Percentiles rank a stretch among this genome's conserved stretches.
phyloP scores from a whole-genome alignment of 2,888 invertebrate genomes.

The Pyrrhia umbra region DNA sequence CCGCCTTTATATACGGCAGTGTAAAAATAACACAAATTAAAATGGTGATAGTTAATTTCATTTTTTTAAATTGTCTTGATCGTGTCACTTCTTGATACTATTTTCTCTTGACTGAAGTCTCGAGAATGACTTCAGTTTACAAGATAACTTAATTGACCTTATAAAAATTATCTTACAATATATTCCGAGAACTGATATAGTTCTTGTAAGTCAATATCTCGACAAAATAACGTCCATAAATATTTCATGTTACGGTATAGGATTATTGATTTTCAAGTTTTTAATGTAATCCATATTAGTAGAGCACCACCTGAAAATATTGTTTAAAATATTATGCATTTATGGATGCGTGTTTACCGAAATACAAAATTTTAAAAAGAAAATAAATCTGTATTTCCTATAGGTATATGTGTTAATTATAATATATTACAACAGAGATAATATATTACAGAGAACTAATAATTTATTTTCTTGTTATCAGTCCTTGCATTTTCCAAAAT shows the following conservation, averaged over 20 bases:
- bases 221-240: conserved; percentile 10
- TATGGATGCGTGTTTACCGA: too few relatives aligned
- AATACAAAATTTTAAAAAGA: too few relatives aligned
- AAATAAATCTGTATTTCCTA: too few relatives aligned
- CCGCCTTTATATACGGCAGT: conserved; percentile 58
- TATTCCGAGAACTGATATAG: conserved; percentile 67
- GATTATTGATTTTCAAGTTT: conserved; percentile 9
- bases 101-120: conserved; percentile 65
- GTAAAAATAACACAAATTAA: conserved; percentile 65
- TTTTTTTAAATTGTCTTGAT: conserved; percentile 55
- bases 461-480: too few relatives aligned
- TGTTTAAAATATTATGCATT: too few relatives aligned
- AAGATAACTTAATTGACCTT: conserved; percentile 72
- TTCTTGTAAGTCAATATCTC: conserved; percentile 31
- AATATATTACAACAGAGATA: too few relatives aligned
- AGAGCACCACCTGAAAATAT: conserved; percentile 29
- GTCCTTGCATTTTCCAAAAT: too few relatives aligned
- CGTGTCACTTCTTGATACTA: conserved; percentile 54
- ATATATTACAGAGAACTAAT: too few relatives aligned
- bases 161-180: conserved; percentile 61
- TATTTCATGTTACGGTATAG: conserved; percentile 9
- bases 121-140: conserved; percentile 38
- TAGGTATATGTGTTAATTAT: too few relatives aligned
- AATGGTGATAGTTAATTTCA: conserved; percentile 68
- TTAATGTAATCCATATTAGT: background rate